A percentile compares a stretch with the other conserved stretches of the same genome.
phyloP scores from a whole-genome alignment of 2,888 invertebrate species.

The Eurytoma californica region DNA sequence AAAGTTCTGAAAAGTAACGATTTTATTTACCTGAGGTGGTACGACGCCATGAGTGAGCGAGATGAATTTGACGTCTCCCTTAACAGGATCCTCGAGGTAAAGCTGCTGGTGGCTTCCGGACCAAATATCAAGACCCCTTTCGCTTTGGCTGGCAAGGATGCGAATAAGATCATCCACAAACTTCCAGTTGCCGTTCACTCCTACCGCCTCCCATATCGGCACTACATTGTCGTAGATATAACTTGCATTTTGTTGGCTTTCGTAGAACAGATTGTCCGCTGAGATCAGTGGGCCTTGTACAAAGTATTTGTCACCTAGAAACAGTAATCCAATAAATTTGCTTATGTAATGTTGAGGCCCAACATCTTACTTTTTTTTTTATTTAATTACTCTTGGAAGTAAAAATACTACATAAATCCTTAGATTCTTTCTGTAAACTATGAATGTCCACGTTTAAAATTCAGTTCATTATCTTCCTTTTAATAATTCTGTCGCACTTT shows the following conservation, averaged over 20 bases:
- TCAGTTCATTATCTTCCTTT: too few species aligned
- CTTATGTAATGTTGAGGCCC: too few species aligned
- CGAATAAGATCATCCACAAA: slow-evolving; percentile 75
- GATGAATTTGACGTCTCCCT: background rate
- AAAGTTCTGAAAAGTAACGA: background rate
- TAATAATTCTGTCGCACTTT: background rate
- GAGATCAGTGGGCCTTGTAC: slow-evolving; percentile 8
- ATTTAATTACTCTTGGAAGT: too few species aligned
- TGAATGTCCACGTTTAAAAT: too few species aligned
- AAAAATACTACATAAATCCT: too few species aligned
- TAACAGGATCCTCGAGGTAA: background rate
- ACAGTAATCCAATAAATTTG: background rate
- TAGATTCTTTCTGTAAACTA: too few species aligned
- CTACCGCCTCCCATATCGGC: slow-evolving; percentile 26
- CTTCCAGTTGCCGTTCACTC: slow-evolving; percentile 12
- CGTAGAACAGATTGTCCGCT: slow-evolving; percentile 17
- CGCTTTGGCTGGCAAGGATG: background rate
- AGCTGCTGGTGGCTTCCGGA: slow-evolving; percentile 75
- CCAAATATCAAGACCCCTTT: background rate
- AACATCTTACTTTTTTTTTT: too few species aligned
- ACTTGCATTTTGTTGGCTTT: slow-evolving; percentile 6
- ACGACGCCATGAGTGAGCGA: background rate
- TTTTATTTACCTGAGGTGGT: slow-evolving; percentile 2
- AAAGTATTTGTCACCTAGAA: slow-evolving; percentile 8
- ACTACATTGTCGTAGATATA: slow-evolving; percentile 22